Evolutionary conservation across 2,888 invertebrate species (phyloP).

Genomic region (Macrophya annulata): DNA sequence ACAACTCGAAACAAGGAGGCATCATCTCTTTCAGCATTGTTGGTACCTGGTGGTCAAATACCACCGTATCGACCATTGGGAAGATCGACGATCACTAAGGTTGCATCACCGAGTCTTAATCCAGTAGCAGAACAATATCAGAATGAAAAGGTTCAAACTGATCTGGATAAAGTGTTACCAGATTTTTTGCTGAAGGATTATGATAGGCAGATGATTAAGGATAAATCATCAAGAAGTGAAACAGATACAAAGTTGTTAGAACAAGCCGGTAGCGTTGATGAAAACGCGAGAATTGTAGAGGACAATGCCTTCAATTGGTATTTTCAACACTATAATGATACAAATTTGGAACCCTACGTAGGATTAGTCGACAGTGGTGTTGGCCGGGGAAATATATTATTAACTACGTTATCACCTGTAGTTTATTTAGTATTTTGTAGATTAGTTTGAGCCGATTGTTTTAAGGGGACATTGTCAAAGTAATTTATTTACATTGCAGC

Average conservation of each 20-base stretch:
- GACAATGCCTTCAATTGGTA: slow-evolving; percentile 90
- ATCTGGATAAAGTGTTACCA: slow-evolving; percentile 29
- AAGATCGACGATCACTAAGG: slow-evolving; percentile 84
- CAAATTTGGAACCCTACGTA: slow-evolving; percentile 81
- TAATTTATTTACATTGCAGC: not conserved
- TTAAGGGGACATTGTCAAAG: not conserved
- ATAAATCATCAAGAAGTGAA: slow-evolving; percentile 55
- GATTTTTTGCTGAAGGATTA: slow-evolving; percentile 33
- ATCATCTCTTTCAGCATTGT: slow-evolving; percentile 83
- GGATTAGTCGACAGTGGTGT: slow-evolving; percentile 69
- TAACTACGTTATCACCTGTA: slow-evolving; percentile 11
- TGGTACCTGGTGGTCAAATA: slow-evolving; percentile 83
- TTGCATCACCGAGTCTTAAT: slow-evolving; percentile 79
- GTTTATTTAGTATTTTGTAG: slow-evolving; percentile 47
- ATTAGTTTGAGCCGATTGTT: slow-evolving; percentile 14
- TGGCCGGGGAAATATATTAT: slow-evolving; percentile 37
- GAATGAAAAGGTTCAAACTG: slow-evolving; percentile 27
- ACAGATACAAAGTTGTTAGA: slow-evolving; percentile 79
- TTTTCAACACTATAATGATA: slow-evolving; percentile 91
- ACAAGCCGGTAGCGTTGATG: slow-evolving; percentile 78
- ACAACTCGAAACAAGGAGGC: slow-evolving; percentile 78
- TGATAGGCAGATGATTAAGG: not conserved
- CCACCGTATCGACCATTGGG: slow-evolving; percentile 79
- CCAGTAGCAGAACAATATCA: slow-evolving; percentile 59
- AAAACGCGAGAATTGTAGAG: slow-evolving; percentile 80